phyloP scores from a whole-genome alignment of 2,797 vertebrate species.

The Epinephelus malabaricus region DNA sequence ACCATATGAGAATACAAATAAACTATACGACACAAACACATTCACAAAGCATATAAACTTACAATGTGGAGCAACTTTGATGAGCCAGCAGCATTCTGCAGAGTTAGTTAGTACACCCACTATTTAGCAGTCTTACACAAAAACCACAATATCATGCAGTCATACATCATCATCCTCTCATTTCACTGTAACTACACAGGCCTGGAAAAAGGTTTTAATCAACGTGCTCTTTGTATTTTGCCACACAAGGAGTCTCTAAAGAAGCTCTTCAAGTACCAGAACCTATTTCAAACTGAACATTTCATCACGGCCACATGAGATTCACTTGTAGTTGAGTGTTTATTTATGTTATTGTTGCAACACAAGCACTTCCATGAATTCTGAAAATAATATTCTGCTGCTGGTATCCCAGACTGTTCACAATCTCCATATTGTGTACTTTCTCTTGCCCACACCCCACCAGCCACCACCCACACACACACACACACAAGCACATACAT shows the following conservation, averaged over 20 bases:
- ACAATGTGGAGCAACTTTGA: background rate
- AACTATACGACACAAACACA: conserved; percentile 5
- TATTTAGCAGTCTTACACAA: conserved; percentile 42
- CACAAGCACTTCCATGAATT: conserved; percentile 35
- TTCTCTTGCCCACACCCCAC: conserved; percentile 30
- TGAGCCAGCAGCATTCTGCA: conserved; percentile 5
- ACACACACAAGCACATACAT: conserved; percentile 27
- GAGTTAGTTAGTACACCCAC: conserved; percentile 32
- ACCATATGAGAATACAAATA: background rate
- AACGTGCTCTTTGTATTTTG: conserved; percentile 19
- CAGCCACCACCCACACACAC: conserved; percentile 18
- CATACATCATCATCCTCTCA: conserved; percentile 47
- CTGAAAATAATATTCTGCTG: conserved; percentile 55
- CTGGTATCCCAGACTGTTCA: conserved; percentile 31
- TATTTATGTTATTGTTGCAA: conserved; percentile 55
- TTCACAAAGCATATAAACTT: conserved; percentile 3
- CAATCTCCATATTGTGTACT: conserved; percentile 58
- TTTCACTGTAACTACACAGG: conserved; percentile 35
- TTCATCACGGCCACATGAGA: conserved; percentile 8
- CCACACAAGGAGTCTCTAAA: conserved; percentile 48
- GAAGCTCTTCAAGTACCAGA: conserved; percentile 7
- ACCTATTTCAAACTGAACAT: conserved; percentile 21
- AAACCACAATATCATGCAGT: conserved; percentile 45
- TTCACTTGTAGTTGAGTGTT: conserved; percentile 25
- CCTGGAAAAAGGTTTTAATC: conserved; percentile 44